Base-by-base conservation (phyloP, 2,888 invertebrate species). In the Rhingia campestris region DNA sequence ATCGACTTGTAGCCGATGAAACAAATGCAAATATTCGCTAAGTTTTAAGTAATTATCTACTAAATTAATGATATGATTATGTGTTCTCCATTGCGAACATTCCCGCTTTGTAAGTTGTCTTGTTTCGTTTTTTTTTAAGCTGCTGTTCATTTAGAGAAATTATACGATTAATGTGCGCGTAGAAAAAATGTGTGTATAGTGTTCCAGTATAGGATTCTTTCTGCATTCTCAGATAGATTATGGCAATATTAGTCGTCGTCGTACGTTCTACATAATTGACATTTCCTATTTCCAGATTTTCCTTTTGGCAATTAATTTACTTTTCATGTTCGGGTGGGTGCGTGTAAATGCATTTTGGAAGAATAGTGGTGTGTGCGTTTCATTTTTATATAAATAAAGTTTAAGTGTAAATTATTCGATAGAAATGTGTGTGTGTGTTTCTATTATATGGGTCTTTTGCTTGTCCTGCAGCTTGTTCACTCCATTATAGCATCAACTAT, bases 331-430 rank as follows among this genome's bases (percentile, higher is more conserved):
- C 41, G 49, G 56, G 64, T 51, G 63, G 58, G 9, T 49, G 37
- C 41, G 10, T 10, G 41, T 51, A 10, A 12, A 63, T 37, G 47
- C 47, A 22, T 14, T 51, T 12, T 53, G 22, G 63, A 35, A 70
- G 54, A 12, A 49, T 22, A 51, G 45, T 58, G 22, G 58, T 72
- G 43, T 59, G 54, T 43, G 59, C 43, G 51, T 45, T 43, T 61
- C 6, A 6, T 61, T 43, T 58, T 51, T 64, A 12, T 61, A 67
- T 66, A 81, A 81, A 70, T 70, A 72, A 73, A 14, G 66, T 58
- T 76, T 14, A 66, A 51, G 51, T 79, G 73, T 73, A 84, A 80
- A 75, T 84, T 84, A 84, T 84, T 84, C 80, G 84, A 80, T 70
- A 74, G 84, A 84, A 64, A 66, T 66, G 51, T 30, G 69, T 69